phyloP scores from a whole-genome alignment of 2,113 vertebrate genomes.

The Stomatorhinus ivindoensis region DNA sequence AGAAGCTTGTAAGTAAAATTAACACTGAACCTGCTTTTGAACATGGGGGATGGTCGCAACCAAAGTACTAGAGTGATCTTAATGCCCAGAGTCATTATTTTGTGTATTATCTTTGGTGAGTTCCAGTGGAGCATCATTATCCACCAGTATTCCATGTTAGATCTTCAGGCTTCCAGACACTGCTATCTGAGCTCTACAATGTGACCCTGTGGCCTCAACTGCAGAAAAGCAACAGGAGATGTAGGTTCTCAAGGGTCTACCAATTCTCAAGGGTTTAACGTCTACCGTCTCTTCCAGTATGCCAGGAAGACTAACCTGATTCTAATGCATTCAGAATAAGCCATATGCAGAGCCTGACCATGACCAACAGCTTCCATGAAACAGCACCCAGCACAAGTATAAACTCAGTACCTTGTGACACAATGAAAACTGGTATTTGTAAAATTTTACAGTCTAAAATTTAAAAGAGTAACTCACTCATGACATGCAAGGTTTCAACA shows the following conservation, averaged over 20 bases:
- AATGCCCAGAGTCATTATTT: conserved; percentile 65
- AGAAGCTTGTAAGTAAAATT: neutral
- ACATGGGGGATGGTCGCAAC: conserved; percentile 61
- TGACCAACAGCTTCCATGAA: neutral
- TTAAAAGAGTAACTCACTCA: conserved; percentile 79
- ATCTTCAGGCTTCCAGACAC: conserved; percentile 63
- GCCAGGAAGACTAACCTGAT: conserved; percentile 59
- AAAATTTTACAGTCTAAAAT: conserved; percentile 56
- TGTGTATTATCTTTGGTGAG: conserved; percentile 71
- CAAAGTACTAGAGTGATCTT: conserved; percentile 57
- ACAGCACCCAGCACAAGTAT: conserved; percentile 20
- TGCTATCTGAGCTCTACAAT: conserved; percentile 62
- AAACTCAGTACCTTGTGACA: conserved; percentile 75
- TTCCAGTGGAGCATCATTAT: conserved; percentile 33
- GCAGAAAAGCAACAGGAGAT: conserved; percentile 15
- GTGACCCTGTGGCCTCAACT: conserved; percentile 73
- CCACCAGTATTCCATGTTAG: conserved; percentile 60
- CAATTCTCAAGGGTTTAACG: neutral
- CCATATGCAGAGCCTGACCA: conserved; percentile 73
- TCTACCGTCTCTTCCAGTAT: conserved; percentile 69
- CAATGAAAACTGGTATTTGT: conserved; percentile 39
- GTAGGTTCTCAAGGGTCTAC: conserved; percentile 70
- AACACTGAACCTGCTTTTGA: neutral
- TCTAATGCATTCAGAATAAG: conserved; percentile 69
- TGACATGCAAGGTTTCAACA: conserved; percentile 82